A percentile compares a stretch with the other conserved stretches of the same genome.
Evolutionary conservation across 2,113 vertebrate species (phyloP).

Genomic region (Benthochromis sp.): DNA sequence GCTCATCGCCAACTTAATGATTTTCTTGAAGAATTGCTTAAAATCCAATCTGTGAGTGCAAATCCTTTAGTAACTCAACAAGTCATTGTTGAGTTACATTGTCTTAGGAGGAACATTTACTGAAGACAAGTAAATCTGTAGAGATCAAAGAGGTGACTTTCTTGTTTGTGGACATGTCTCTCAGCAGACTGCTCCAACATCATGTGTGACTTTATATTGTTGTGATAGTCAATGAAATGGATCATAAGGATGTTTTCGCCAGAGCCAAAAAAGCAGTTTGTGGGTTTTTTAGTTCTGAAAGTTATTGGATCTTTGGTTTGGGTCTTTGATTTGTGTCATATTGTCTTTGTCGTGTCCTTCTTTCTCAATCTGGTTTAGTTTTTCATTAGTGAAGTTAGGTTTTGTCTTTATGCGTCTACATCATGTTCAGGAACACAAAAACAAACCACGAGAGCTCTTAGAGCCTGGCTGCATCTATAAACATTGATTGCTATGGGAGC

Average conservation of each 20-base stretch:
- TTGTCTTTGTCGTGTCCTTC: not conserved
- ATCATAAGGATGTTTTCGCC: not conserved
- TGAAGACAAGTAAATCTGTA: not conserved
- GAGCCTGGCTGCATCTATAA: not conserved
- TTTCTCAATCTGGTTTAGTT: not conserved
- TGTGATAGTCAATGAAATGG: not conserved
- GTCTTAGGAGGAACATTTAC: not conserved
- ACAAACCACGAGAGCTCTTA: not conserved
- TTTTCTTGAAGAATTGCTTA: not conserved
- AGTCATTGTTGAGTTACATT: not conserved
- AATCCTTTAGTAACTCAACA: not conserved
- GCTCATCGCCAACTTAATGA: not conserved
- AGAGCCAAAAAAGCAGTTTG: not conserved
- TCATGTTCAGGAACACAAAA: not conserved
- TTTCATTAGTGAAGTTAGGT: not conserved
- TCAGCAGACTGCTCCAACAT: not conserved
- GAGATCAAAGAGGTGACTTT: not conserved
- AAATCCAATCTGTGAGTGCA: not conserved
- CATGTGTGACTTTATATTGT: not conserved
- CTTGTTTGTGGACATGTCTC: not conserved
- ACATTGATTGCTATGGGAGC: constrained; percentile 46
- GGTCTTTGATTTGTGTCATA: not conserved
- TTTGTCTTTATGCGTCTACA: not conserved
- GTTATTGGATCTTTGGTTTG: not conserved
- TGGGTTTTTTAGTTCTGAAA: not conserved